Conservation (phyloP, 1,140 invertebrate species). For the Dendrolimus kikuchii region DNA sequence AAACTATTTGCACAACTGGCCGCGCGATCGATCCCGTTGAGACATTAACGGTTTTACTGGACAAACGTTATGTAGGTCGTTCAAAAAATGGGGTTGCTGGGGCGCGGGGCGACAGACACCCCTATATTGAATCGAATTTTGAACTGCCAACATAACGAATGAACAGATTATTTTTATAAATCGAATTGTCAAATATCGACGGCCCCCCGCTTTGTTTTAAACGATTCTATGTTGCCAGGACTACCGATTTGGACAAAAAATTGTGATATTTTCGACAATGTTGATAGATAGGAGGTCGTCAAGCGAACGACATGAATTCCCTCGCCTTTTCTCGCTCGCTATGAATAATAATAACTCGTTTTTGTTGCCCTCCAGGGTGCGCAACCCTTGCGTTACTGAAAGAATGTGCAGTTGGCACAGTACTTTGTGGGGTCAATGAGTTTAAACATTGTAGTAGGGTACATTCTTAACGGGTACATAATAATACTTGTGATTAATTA, state of each 20-base stretch:
- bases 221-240: constrained; percentile 34
- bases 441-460: constrained; percentile 15
- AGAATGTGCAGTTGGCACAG: constrained; percentile 58
- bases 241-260: constrained; percentile 32
- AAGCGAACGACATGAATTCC: constrained; percentile 34
- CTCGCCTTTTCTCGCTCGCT: constrained; percentile 31
- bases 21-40: constrained; percentile 48
- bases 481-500: too few relatives aligned
- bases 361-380: constrained; percentile 49
- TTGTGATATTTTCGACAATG: constrained; percentile 20
- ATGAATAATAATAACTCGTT: constrained; percentile 63
- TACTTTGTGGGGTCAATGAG: constrained; percentile 50
- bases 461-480: too few relatives aligned
- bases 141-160: constrained; percentile 24
- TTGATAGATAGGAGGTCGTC: constrained; percentile 51
- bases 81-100: constrained; percentile 55
- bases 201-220: constrained; percentile 58
- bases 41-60: constrained; percentile 60
- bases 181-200: constrained; percentile 21
- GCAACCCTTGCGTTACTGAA: constrained; percentile 57
- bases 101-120: constrained; percentile 49
- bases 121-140: constrained; percentile 49
- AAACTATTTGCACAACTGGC: constrained; percentile 68
- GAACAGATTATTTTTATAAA: constrained; percentile 17
- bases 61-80: constrained; percentile 47